phyloP scores from a whole-genome alignment of 92 coral and sea anemone species.

The Phymanthus crucifer region DNA sequence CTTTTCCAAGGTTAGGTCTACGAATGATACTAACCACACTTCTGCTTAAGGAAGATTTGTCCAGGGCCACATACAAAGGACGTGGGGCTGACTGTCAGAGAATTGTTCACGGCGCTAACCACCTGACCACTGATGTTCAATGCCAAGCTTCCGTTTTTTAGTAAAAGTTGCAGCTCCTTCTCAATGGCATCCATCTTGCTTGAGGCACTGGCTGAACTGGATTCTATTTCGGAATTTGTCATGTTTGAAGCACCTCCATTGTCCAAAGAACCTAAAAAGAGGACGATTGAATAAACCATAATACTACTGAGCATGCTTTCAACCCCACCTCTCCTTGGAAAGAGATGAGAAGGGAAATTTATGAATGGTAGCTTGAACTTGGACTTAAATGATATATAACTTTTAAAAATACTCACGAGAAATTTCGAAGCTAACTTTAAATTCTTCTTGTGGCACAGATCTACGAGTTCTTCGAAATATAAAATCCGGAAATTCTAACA shows the following conservation, averaged over 20 bases:
- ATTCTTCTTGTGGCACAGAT: background rate
- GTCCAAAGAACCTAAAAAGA: background rate
- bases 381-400: background rate
- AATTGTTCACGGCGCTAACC: constrained; percentile 17
- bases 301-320: too few relatives aligned
- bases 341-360: too few relatives aligned
- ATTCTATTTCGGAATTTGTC: background rate
- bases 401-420: background rate
- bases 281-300: background rate
- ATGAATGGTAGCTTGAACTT: background rate
- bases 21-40: constrained; percentile 13
- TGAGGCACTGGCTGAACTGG: background rate
- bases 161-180: background rate
- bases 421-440: background rate
- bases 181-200: background rate
- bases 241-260: background rate
- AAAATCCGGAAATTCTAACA: background rate
- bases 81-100: constrained; percentile 14
- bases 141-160: constrained; percentile 31
- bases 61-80: constrained; percentile 3
- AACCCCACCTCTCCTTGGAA: too few relatives aligned
- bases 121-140: constrained; percentile 31
- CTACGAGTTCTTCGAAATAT: constrained; percentile 3
- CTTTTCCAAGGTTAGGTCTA: too few relatives aligned
- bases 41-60: constrained; percentile 15